These are phyloP conservation scores for Nannoperca obscura DNA, from an alignment of 2,797 vertebrate species.

Conservation along the genomic window DNA sequence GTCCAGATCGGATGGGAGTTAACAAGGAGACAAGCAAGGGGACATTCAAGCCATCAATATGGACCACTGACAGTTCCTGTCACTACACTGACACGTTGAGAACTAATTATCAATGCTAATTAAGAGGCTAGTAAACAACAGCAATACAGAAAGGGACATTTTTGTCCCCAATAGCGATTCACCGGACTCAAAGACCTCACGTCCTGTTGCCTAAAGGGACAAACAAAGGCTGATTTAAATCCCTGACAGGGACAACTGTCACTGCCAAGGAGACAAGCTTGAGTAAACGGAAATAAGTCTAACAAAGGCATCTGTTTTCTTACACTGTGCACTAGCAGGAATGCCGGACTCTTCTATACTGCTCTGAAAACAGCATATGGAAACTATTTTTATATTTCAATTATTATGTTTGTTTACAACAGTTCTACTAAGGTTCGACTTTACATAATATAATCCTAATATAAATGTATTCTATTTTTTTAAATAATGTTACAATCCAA, in stretches of 20 bases:
- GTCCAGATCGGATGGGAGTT: slow-evolving; percentile 76
- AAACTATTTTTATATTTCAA: slow-evolving; percentile 22
- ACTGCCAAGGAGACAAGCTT: slow-evolving; percentile 55
- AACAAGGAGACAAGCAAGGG: slow-evolving; percentile 86
- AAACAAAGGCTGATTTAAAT: slow-evolving; percentile 69
- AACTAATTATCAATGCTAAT: slow-evolving; percentile 98
- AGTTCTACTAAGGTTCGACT: neutral
- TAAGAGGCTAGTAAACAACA: slow-evolving; percentile 91
- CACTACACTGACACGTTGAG: slow-evolving; percentile 90
- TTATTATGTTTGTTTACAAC: neutral
- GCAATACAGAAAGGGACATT: slow-evolving; percentile 85
- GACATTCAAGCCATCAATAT: slow-evolving; percentile 85
- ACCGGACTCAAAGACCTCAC: slow-evolving; percentile 72
- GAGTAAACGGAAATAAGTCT: slow-evolving; percentile 18
- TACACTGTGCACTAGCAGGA: slow-evolving; percentile 15
- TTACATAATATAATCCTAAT: neutral
- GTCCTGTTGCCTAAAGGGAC: slow-evolving; percentile 67
- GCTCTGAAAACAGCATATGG: slow-evolving; percentile 16
- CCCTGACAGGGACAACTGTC: slow-evolving; percentile 49
- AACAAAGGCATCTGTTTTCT: slow-evolving; percentile 10
- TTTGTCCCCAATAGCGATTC: slow-evolving; percentile 74
- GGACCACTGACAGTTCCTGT: slow-evolving; percentile 88
- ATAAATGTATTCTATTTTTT: too few relatives aligned
- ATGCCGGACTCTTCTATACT: slow-evolving; percentile 2
- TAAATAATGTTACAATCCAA: neutral